These are phyloP conservation scores for Asobara japonica DNA, from an alignment of 1,140 invertebrate species.

Conservation along the genomic window DNA sequence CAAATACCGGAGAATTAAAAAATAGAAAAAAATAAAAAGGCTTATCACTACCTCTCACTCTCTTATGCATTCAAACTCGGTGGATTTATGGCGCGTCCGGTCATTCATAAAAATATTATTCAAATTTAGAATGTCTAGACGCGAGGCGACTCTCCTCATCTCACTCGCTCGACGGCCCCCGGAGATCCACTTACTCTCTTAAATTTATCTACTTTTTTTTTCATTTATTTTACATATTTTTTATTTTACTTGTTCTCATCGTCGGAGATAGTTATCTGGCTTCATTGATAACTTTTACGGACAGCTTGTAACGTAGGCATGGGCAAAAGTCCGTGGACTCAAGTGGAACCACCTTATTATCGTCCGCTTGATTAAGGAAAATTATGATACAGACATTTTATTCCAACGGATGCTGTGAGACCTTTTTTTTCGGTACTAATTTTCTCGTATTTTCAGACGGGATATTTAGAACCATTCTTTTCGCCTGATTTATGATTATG, in stretches of 20 bases:
- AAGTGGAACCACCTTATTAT: neutral
- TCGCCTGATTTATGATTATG: neutral
- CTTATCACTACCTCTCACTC: conserved; percentile 13
- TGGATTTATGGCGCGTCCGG: conserved; percentile 62
- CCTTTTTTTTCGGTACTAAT: neutral
- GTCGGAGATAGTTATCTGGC: conserved; percentile 15
- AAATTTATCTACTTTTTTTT: neutral
- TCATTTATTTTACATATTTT: conserved; percentile 4
- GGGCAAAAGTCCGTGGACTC: neutral
- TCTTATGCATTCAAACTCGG: conserved; percentile 25
- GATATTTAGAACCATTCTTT: neutral
- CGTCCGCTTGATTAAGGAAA: neutral
- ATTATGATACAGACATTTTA: neutral
- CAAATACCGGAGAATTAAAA: neutral
- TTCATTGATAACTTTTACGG: conserved; percentile 18
- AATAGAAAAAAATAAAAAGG: neutral
- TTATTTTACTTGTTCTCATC: conserved; percentile 16
- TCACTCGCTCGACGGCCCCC: neutral
- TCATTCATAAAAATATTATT: conserved; percentile 68
- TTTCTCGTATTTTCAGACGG: neutral
- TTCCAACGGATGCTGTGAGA: neutral
- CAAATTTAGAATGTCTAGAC: conserved; percentile 65
- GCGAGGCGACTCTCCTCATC: conserved; percentile 26
- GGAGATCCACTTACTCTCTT: conserved; percentile 11
- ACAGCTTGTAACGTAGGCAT: conserved; percentile 3